Base-by-base conservation (phyloP, 1,140 invertebrate genomes). In the Cotesia typhae region DNA sequence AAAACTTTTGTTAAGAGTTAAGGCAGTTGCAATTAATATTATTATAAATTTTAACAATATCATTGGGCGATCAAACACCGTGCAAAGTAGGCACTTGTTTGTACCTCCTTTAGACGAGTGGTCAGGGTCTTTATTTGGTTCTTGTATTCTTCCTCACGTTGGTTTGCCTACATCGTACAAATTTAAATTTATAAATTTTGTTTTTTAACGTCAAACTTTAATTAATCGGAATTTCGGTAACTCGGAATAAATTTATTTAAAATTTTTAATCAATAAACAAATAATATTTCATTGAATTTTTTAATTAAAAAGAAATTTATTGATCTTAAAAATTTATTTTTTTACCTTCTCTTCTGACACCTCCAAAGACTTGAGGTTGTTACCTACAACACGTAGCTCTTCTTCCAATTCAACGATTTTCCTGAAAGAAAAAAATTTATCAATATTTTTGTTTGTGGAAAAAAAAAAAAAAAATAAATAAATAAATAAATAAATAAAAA, bases 61-160 rank as follows among this genome's bases (percentile, higher is more conserved):
- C 64, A 53, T 76, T 68, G 74, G 73, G 72, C 71, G 57, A 74
- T 67, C 69, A 75, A 71, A 75, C 74, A 77, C 75, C 77, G 78
- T 78, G 72, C 75, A 75, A 78, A 78, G 64, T 66, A 82, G 79
- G 81, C 84, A 85, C 82, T 84, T 78, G 84, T 79, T 78, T 85
- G 89, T 94, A 98, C 97, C 96, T 98, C 96, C 94, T 99, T 98
- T 90, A 99, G 95, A 89, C 97, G 95, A 87, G 95, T 95, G 85
- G 96, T 98, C 87, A 99, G 92, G 87, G 96, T 97, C 92, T 99
- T 98, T 92, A 99, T 99, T 91, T 99, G 97, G 89, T 98, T 96
- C 92, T 99, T 99, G 92, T 99, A 99, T 88, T 98, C 97, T 91
- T 99, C 98, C 90, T 99, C 98, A 87, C 98, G 95, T 92, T 99